phyloP scores from a whole-genome alignment of 2,113 vertebrate genomes.

The Cheirogaleus medius region DNA sequence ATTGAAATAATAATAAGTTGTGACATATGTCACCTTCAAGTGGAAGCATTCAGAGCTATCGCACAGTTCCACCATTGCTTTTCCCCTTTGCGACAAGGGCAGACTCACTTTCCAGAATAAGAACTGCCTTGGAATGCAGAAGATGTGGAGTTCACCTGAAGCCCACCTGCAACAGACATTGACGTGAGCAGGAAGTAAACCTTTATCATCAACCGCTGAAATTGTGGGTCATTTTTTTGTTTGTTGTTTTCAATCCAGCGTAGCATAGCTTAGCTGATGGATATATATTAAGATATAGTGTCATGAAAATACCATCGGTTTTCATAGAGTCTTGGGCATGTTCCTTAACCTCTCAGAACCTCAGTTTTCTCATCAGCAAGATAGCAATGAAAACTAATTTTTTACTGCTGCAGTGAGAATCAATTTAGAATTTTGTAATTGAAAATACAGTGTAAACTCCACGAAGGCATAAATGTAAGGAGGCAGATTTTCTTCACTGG shows the following conservation, averaged over 20 bases:
- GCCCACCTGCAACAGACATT: neutral
- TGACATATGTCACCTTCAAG: neutral
- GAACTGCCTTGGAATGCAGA: neutral
- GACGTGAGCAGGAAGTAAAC: neutral
- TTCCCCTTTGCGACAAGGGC: neutral
- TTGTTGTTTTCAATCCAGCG: neutral
- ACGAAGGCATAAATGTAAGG: neutral
- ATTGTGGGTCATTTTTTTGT: neutral
- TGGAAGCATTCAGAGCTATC: neutral
- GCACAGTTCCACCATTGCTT: neutral
- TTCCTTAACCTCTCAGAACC: neutral
- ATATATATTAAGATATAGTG: neutral
- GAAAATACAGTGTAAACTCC: neutral
- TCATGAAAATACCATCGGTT: neutral
- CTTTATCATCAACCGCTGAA: neutral
- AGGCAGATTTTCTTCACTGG: neutral
- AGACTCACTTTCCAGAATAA: neutral
- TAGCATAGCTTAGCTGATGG: neutral
- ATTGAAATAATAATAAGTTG: neutral
- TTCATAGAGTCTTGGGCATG: neutral
- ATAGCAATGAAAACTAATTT: neutral
- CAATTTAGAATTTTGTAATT: neutral
- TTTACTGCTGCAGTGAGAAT: neutral
- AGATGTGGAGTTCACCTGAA: neutral
- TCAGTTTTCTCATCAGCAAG: neutral